Conservation (phyloP, 2,888 invertebrate genomes). For the Patella pellucida region DNA sequence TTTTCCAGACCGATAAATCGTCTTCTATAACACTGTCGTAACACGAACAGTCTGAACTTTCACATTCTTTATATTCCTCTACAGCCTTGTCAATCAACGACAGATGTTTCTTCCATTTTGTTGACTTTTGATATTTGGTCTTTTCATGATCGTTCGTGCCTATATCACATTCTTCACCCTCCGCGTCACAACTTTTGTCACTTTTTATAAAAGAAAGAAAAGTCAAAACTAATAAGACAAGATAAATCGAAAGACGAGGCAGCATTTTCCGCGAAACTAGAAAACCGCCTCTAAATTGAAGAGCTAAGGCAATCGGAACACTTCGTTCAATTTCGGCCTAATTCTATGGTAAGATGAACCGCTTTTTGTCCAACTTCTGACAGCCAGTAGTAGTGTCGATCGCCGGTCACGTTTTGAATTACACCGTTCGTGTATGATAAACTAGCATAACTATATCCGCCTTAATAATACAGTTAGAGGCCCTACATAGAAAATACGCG, state of each 20-base stretch:
- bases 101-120: slow-evolving; percentile 64
- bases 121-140: neutral
- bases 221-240: neutral
- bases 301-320: too few species aligned
- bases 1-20: slow-evolving; percentile 80
- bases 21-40: slow-evolving; percentile 75
- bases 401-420: too few species aligned
- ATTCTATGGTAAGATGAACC: too few species aligned
- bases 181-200: neutral
- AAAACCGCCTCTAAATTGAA: too few species aligned
- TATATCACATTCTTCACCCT: slow-evolving; percentile 3
- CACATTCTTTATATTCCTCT: slow-evolving; percentile 57
- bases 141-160: slow-evolving; percentile 1
- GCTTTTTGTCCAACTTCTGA: too few species aligned
- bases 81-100: slow-evolving; percentile 59
- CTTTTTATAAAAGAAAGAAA: neutral
- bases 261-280: too few species aligned
- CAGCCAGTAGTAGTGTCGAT: too few species aligned
- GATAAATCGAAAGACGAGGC: neutral
- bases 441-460: too few species aligned
- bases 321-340: too few species aligned
- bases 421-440: too few species aligned
- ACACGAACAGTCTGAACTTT: slow-evolving; percentile 58
- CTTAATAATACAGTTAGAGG: too few species aligned
- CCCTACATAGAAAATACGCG: too few species aligned